These are phyloP conservation scores for Climacteris rufus DNA, from an alignment of 2,113 vertebrate species.

Conservation along the genomic window DNA sequence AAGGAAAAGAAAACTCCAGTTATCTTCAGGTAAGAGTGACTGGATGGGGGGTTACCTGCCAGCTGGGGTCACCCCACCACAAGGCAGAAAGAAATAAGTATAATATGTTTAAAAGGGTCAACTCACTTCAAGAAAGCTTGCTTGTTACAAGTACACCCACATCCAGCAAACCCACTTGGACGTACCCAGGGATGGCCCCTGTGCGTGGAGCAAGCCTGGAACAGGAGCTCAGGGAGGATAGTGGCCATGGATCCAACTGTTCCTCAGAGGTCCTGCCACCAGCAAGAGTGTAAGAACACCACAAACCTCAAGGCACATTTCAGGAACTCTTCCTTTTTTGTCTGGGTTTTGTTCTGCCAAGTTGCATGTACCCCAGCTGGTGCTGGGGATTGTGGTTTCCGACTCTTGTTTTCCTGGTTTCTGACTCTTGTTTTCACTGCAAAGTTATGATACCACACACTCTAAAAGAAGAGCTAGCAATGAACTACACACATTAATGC, in stretches of 20 bases:
- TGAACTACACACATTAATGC: background rate
- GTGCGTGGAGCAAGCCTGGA: background rate
- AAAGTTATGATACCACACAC: rapidly evolving
- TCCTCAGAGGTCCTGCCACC: background rate
- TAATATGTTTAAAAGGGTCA: background rate
- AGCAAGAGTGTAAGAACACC: background rate
- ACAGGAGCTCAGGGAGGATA: background rate
- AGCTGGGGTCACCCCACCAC: background rate
- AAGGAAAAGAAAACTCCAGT: background rate
- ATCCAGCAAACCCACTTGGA: background rate
- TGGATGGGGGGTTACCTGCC: background rate
- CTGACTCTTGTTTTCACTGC: background rate
- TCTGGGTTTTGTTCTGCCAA: background rate
- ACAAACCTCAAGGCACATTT: background rate
- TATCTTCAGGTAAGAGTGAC: background rate
- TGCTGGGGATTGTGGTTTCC: rapidly evolving
- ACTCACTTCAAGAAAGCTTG: background rate
- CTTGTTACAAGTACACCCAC: background rate
- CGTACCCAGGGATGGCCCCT: background rate
- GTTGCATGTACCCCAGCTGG: background rate
- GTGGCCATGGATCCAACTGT: background rate
- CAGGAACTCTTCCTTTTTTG: background rate
- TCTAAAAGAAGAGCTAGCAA: background rate
- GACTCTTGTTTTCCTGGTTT: background rate
- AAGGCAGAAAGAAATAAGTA: background rate